These are phyloP conservation scores for Sebastes nivosus DNA, from an alignment of 2,797 vertebrate species.

Conservation along the genomic window DNA sequence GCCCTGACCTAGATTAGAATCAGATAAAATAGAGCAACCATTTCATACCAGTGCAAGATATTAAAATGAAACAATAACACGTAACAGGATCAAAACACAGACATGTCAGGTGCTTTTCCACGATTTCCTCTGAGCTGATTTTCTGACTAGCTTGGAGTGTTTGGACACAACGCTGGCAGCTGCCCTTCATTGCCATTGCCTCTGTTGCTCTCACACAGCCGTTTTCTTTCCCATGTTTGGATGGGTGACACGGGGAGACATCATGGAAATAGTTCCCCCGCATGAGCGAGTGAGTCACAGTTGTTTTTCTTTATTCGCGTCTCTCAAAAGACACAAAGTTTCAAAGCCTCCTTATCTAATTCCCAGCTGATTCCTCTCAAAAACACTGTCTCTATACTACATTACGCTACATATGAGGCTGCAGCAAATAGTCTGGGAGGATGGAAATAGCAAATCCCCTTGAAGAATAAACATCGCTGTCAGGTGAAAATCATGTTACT, in stretches of 20 bases:
- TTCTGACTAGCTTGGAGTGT: constrained; percentile 17
- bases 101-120: not conserved
- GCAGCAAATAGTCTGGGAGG: constrained; percentile 54
- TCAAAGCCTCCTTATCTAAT: constrained; percentile 58
- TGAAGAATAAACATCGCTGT: constrained; percentile 62
- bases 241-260: constrained; percentile 45
- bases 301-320: constrained; percentile 51
- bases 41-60: not conserved
- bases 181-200: constrained; percentile 32
- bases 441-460: constrained; percentile 59
- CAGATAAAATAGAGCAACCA: not conserved
- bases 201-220: constrained; percentile 18
- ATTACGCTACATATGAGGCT: constrained; percentile 39
- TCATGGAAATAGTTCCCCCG: constrained; percentile 55
- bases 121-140: constrained; percentile 14
- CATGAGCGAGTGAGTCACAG: constrained; percentile 56
- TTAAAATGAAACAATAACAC: not conserved
- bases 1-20: constrained; percentile 24
- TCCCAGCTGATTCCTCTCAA: constrained; percentile 61
- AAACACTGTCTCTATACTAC: constrained; percentile 32
- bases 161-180: constrained; percentile 31
- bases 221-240: constrained; percentile 25
- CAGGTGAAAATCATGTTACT: constrained; percentile 60
- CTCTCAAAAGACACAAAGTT: constrained; percentile 59
- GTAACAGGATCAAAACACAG: constrained; percentile 18